Conservation (phyloP, 1,140 invertebrate genomes). For the Trachymyrmex septentrionalis region DNA sequence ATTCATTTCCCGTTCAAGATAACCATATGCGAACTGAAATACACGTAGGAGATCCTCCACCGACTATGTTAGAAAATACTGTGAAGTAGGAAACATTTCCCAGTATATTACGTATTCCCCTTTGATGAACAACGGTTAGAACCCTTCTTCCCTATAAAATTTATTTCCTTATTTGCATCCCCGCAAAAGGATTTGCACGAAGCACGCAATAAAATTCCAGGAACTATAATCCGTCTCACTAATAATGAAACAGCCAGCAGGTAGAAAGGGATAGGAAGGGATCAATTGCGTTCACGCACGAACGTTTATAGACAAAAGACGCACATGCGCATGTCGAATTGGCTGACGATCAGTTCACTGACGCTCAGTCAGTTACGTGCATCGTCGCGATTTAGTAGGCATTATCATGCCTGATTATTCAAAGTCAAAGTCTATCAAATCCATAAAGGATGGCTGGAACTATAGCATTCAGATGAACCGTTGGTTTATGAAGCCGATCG, state of each 20-base stretch:
- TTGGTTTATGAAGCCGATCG: constrained; percentile 67
- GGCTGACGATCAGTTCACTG: not conserved
- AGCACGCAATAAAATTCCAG: constrained; percentile 12
- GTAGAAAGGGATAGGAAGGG: not conserved
- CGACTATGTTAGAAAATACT: not conserved
- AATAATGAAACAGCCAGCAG: constrained; percentile 16
- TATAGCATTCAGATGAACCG: constrained; percentile 70
- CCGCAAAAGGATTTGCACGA: not conserved
- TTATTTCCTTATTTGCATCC: not conserved
- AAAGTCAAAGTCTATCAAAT: not conserved
- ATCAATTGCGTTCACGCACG: constrained; percentile 38
- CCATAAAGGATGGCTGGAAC: constrained; percentile 25
- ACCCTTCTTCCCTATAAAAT: not conserved
- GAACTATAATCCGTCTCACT: not conserved
- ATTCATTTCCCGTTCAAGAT: not conserved
- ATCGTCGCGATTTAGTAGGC: not conserved
- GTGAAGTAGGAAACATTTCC: constrained; percentile 10
- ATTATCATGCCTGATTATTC: constrained; percentile 18
- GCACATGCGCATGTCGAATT: constrained; percentile 67
- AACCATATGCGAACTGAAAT: not conserved
- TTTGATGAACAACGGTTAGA: not conserved
- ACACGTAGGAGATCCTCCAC: not conserved
- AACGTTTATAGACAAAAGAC: not conserved
- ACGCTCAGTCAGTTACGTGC: not conserved
- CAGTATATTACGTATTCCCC: constrained; percentile 20